Evolutionary conservation across 2,888 invertebrate genomes (phyloP), one percentile per base, ranked within the genome.

Genomic region (Heliconius charithonia): DNA sequence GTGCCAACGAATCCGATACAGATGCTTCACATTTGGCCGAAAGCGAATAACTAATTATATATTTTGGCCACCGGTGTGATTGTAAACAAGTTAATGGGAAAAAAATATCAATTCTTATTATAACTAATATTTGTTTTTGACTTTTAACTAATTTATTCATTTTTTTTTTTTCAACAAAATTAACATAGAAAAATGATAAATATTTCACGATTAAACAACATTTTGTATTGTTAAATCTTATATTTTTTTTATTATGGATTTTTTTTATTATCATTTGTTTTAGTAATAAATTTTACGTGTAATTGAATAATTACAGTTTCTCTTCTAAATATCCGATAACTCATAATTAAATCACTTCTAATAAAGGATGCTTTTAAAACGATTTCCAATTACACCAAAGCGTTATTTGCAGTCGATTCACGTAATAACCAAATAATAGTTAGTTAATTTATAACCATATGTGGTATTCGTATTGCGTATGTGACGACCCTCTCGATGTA

Each of bases 401-500:
- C 16, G 62, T 66, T 67, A 74, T 81, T 79, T 65, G 73, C 73
- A 81, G 41, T 77, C 69, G 63, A 70, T 80, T 66, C 77, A 77
- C 79, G 79, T 77, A 80, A 80, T 71, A 79, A 63, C 78, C 67
- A 78, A 76, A 81, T 80, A 78, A 72, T 78, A 67, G 78, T 69
- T 76, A n/a, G 51, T 76, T 67, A 81, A 74, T 81, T 80, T 76
- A 72, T 69, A 81, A 79, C 69, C 77, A 79, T 81, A 69, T 80
- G 77, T 79, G 79, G 75, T 81, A 76, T 80, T 79, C 77, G 75
- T 69, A 75, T 76, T 69, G 79, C 78, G 80, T 80, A 78, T 78
- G 72, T 37, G 65, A 74, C 74, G 78, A 73, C 77, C 79, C 80
- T 75, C 75, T 74, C 67, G 72, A 51, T 73, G 69, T 90, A 93